Conservation (phyloP, 2,888 invertebrate genomes). For the Mythimna albipuncta region DNA sequence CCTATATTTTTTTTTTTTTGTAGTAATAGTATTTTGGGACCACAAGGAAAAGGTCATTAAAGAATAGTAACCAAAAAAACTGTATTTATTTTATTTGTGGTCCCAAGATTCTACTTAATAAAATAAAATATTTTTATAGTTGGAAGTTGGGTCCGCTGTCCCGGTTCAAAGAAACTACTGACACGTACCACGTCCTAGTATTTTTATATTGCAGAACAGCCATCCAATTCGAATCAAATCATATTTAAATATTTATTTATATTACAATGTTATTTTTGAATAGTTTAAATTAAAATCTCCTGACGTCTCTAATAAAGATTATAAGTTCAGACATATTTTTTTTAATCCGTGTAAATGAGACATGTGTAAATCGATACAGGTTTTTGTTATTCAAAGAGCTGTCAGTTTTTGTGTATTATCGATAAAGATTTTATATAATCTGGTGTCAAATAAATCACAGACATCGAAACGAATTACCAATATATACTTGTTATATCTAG, state of each 20-base stretch:
- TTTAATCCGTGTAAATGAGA: neutral
- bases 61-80: too few relatives aligned
- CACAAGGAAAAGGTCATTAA: too few relatives aligned
- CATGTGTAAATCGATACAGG: constrained; percentile 23
- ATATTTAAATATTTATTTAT: neutral
- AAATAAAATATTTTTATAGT: too few relatives aligned
- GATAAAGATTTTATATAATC: neutral
- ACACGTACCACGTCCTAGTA: too few relatives aligned
- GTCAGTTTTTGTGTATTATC: constrained; percentile 9
- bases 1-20: too few relatives aligned
- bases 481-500: neutral
- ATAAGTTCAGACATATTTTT: constrained; percentile 12
- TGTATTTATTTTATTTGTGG: too few relatives aligned
- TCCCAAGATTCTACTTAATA: too few relatives aligned
- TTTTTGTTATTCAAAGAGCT: constrained; percentile 19
- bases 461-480: neutral
- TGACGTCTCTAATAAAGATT: neutral
- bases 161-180: too few relatives aligned
- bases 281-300: neutral
- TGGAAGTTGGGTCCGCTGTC: too few relatives aligned
- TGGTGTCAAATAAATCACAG: constrained; percentile 1
- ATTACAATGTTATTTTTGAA: neutral
- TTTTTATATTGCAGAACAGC: neutral
- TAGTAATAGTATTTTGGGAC: too few relatives aligned
- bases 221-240: neutral